Conservation (phyloP, 2,888 invertebrate genomes). For the Dasypolia templi region DNA sequence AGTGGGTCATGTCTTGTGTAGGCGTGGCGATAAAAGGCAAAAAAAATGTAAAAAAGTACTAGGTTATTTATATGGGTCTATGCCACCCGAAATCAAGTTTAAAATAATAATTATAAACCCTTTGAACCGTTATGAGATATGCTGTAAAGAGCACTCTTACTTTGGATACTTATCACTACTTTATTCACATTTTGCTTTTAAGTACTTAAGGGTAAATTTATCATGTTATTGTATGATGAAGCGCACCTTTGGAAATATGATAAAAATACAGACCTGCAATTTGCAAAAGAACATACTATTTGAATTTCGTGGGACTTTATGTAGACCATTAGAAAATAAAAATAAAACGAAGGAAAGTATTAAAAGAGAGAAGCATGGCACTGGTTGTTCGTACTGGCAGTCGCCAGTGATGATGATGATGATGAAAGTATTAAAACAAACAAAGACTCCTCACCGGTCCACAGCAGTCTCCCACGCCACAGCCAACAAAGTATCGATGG, state of each 20-base stretch:
- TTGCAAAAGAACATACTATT: not conserved
- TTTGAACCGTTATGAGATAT: no score
- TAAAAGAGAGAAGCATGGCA: not conserved
- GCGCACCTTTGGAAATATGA: not conserved
- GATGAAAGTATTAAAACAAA: not conserved
- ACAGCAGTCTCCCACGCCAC: conserved; percentile 93
- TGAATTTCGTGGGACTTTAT: not conserved
- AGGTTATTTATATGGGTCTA: no score
- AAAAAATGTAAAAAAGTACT: no score
- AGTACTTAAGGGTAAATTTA: not conserved
- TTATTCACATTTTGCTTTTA: no score
- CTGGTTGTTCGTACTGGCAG: no score
- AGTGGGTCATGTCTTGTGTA: no score
- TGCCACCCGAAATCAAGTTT: no score
- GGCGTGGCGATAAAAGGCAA: no score
- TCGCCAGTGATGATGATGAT: not conserved
- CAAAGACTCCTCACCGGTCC: conserved; percentile 78
- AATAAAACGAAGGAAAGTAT: not conserved
- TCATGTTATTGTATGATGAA: not conserved
- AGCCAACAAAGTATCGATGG: conserved; percentile 93
- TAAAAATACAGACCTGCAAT: not conserved
- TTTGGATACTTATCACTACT: no score
- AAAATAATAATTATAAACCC: no score
- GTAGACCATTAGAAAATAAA: not conserved
- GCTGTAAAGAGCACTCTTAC: no score